Base-by-base conservation (phyloP, 1,140 invertebrate species). In the Drepana arcuata region DNA sequence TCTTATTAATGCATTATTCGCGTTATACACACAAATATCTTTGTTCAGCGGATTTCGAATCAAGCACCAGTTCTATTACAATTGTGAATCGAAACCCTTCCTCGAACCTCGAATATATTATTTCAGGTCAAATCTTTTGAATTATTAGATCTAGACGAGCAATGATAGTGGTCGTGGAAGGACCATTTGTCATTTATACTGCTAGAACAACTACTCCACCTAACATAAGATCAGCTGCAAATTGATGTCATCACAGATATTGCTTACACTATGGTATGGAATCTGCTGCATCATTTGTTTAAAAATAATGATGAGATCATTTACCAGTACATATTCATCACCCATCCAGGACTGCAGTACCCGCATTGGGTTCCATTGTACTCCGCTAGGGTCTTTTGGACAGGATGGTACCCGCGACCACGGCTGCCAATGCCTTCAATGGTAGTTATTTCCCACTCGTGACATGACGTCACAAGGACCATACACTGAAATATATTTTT, bases 311-410 rank as follows among this genome's bases (percentile, higher is more conserved):
- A 21, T 21, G 4, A 21, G 4, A 9, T 9, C 14, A 24, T 16
- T 42, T 37, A 72, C 82, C 92, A 92, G 71, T 93, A 92, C 89
- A 95, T 93, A 51, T 89, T 91, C 93, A 95, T 95, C 7, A 95
- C 87, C 87, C 93, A 93, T 15, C 92, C 94, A 6, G 93, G 89
- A 5, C 89, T 89, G 53, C 94, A 96, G 70, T 88, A 95, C 2
- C 94, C 93, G 59, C 92, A 94, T 72, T 94, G 92, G 0, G 91
- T 89, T 3, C 92, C 93, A 66, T 92, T 90, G 60, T 88, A 88
- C 45, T 88, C 84, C 0, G 91, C 91, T 16, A 94, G 61, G 3
- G 86, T 69, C 33, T 86, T 86, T 79, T 93, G 92, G 28, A 93
- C 79, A 1, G 87, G 84, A 64, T 94, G 90, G 72, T 93, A 95